These are phyloP conservation scores for Eilema depressum DNA, from an alignment of 2,888 invertebrate species.

Conservation along the genomic window DNA sequence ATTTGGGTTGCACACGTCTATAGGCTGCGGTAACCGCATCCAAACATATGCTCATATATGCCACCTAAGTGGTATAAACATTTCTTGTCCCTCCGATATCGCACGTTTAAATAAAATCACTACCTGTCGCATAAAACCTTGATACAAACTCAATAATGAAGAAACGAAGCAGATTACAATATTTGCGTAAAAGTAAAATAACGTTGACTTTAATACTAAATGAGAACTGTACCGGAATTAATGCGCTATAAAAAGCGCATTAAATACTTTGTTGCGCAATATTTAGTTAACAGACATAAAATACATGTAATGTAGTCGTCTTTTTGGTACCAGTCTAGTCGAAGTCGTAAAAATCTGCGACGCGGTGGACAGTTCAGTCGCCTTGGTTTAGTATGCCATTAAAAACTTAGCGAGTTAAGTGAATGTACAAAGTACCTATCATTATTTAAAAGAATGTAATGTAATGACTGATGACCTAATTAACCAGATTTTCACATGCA, in stretches of 20 bases:
- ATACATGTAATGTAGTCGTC: slow-evolving; percentile 12
- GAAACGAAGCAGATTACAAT: slow-evolving; percentile 7
- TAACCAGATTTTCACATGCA: too few relatives aligned
- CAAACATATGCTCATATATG: too few relatives aligned
- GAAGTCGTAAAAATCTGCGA: slow-evolving; percentile 17
- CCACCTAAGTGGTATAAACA: too few relatives aligned
- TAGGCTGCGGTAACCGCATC: too few relatives aligned
- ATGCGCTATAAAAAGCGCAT: slow-evolving; percentile 20
- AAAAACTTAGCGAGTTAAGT: neutral
- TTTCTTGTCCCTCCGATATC: too few relatives aligned
- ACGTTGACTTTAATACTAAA: slow-evolving; percentile 3
- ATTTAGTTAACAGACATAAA: slow-evolving; percentile 20
- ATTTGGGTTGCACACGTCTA: too few relatives aligned
- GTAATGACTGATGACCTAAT: too few relatives aligned
- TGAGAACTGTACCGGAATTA: slow-evolving; percentile 16
- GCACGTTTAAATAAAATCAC: too few relatives aligned
- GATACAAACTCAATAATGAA: neutral
- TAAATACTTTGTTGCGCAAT: slow-evolving; percentile 19
- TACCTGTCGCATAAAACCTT: neutral
- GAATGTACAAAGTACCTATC: neutral
- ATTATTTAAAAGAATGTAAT: neutral
- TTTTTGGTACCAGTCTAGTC: slow-evolving; percentile 13
- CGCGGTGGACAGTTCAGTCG: slow-evolving; percentile 12
- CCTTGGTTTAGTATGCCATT: slow-evolving; percentile 16
- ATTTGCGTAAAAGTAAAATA: slow-evolving; percentile 1